These are phyloP conservation scores for Xanthia togata DNA, from an alignment of 2,888 invertebrate species.

Conservation along the genomic window DNA sequence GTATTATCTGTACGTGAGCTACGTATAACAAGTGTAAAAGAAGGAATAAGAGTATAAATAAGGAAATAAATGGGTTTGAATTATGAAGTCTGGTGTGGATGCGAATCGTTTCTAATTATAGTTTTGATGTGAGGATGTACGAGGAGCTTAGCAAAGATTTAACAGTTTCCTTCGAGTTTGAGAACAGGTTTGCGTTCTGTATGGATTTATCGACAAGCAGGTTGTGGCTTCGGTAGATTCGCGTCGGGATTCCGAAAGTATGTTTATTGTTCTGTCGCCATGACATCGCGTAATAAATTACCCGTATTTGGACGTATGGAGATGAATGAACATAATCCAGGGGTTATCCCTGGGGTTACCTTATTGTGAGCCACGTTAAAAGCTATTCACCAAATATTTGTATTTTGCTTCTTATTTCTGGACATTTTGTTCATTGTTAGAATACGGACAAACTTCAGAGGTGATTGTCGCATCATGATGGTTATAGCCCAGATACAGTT, in stretches of 20 bases:
- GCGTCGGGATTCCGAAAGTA: constrained; percentile 58
- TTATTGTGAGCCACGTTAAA: constrained; percentile 53
- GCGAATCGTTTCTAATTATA: constrained; percentile 79
- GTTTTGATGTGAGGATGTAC: constrained; percentile 68
- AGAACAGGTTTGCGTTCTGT: constrained; percentile 60
- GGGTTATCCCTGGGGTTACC: constrained; percentile 56
- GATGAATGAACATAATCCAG: constrained; percentile 60
- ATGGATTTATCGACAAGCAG: constrained; percentile 57
- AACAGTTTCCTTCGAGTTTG: constrained; percentile 59
- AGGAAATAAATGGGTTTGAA: constrained; percentile 84
- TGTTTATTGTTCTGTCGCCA: constrained; percentile 63
- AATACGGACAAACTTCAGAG: neutral
- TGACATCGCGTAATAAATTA: constrained; percentile 60
- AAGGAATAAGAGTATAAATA: constrained; percentile 81
- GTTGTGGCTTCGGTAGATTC: constrained; percentile 48
- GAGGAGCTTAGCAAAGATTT: constrained; percentile 60
- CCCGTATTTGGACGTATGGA: constrained; percentile 64
- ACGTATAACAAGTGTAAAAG: constrained; percentile 85
- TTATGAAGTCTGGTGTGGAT: constrained; percentile 76
- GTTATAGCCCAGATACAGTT: too few relatives aligned
- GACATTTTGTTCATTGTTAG: neutral
- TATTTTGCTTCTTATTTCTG: constrained; percentile 12
- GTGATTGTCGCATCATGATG: too few relatives aligned
- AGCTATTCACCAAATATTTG: constrained; percentile 47
- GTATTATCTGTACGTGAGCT: constrained; percentile 88